These are phyloP conservation scores for Chondrilla cf. caribensis DNA, from an alignment of 37 sponge, comb jelly and placozoan species.

Conservation along the genomic window DNA sequence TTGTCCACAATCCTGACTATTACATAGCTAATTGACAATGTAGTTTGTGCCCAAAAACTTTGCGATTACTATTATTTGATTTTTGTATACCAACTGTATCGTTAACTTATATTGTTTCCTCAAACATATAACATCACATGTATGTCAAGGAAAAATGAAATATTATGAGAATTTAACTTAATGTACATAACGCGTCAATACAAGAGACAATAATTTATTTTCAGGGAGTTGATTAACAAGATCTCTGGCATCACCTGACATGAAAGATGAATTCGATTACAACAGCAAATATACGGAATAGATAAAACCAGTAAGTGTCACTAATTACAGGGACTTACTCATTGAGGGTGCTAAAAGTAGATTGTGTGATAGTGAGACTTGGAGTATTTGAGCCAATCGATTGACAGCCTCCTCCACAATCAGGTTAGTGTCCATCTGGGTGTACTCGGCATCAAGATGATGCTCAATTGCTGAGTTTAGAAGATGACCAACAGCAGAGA, in stretches of 20 bases:
- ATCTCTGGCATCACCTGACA: conserved; percentile 31
- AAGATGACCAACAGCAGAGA: conserved; percentile 33
- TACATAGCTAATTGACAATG: no score
- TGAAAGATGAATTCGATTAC: not conserved
- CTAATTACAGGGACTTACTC: conserved; percentile 21
- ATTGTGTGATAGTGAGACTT: conserved; percentile 39
- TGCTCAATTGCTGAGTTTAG: not conserved
- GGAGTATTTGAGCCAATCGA: conserved; percentile 71
- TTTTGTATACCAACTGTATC: no score
- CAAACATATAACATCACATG: no score
- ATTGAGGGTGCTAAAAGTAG: conserved; percentile 20
- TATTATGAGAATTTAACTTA: no score
- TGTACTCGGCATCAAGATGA: not conserved
- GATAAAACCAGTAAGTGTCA: no score
- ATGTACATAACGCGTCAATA: not conserved
- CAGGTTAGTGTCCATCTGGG: not conserved
- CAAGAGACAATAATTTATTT: conserved; percentile 59
- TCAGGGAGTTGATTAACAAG: conserved; percentile 39
- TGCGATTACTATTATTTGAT: no score
- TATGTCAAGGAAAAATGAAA: no score
- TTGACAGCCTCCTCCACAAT: conserved; percentile 36
- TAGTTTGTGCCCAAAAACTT: no score
- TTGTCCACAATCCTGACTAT: no score
- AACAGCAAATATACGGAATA: not conserved
- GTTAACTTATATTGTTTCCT: no score